These are phyloP conservation scores for Anthophora plumipes DNA, from an alignment of 2,888 invertebrate species.

Conservation along the genomic window DNA sequence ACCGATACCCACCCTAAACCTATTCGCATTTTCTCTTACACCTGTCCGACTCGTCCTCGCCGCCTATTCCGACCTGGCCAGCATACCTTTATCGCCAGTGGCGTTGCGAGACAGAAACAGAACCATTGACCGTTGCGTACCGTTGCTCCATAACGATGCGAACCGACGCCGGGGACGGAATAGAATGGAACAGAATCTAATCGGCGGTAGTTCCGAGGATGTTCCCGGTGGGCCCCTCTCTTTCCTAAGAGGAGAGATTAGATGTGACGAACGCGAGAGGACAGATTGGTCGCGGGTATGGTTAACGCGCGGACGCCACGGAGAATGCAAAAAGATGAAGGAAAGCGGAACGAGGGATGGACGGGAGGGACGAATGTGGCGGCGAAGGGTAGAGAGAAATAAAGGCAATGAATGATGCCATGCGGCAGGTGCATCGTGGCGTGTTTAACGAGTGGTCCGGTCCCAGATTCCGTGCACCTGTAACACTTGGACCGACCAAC, in stretches of 20 bases:
- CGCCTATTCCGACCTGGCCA: constrained; percentile 2
- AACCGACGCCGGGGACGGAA: background rate
- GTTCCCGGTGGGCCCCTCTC: no score
- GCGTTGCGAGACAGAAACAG: background rate
- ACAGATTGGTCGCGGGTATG: no score
- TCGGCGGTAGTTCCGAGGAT: no score
- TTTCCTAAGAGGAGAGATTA: no score
- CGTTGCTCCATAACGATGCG: background rate
- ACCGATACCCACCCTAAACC: constrained; percentile 73
- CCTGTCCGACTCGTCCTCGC: constrained; percentile 47
- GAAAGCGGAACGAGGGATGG: background rate
- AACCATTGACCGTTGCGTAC: background rate
- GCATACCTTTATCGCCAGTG: constrained; percentile 40
- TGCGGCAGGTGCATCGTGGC: constrained; percentile 77
- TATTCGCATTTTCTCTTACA: constrained; percentile 63
- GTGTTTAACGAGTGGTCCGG: constrained; percentile 77
- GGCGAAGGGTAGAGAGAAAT: constrained; percentile 60
- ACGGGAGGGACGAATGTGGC: constrained; percentile 14
- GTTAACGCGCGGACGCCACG: background rate
- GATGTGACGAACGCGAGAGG: no score
- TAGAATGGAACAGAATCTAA: no score
- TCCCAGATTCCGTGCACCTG: constrained; percentile 76
- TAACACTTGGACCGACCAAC: constrained; percentile 37
- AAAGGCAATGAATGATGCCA: constrained; percentile 79
- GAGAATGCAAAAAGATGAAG: constrained; percentile 37